Percentiles rank a stretch among this genome's conserved stretches.
Evolutionary conservation across 2,888 invertebrate genomes (phyloP).

Genomic region (Drosophila tanythrix): DNA sequence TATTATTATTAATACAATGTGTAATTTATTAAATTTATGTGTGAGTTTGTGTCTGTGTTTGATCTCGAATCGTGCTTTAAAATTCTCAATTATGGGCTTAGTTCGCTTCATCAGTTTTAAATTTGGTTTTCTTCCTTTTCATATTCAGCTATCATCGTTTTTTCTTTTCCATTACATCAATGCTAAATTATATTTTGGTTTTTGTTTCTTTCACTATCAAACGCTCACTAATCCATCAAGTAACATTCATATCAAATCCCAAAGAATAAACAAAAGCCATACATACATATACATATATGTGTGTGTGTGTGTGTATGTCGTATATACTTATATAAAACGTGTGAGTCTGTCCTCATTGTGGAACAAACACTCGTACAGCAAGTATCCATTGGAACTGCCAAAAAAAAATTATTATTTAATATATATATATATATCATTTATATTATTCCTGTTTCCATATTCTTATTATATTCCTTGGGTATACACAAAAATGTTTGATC

Average conservation of each 20-base stretch:
- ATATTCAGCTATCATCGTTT: slow-evolving; percentile 48
- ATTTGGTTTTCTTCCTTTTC: slow-evolving; percentile 15
- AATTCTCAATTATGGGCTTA: slow-evolving; percentile 68
- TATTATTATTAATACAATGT: slow-evolving; percentile 75
- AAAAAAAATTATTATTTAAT: slow-evolving; percentile 54
- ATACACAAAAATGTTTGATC: slow-evolving; percentile 44
- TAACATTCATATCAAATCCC: slow-evolving; percentile 73
- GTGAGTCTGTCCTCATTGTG: slow-evolving; percentile 36
- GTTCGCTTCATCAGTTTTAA: slow-evolving; percentile 45
- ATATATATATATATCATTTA: slow-evolving; percentile 27
- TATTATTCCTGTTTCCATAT: slow-evolving; percentile 14
- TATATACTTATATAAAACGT: slow-evolving; percentile 62
- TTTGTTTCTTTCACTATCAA: slow-evolving; percentile 39
- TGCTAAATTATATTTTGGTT: slow-evolving; percentile 52
- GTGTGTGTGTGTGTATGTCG: slow-evolving; percentile 22
- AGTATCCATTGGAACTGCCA: slow-evolving; percentile 23
- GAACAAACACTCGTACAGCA: slow-evolving; percentile 35
- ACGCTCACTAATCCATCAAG: slow-evolving; percentile 67
- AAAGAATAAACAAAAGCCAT: slow-evolving; percentile 57
- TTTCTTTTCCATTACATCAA: slow-evolving; percentile 40
- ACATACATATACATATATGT: slow-evolving; percentile 27
- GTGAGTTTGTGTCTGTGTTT: slow-evolving; percentile 46
- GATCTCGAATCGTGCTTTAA: slow-evolving; percentile 72
- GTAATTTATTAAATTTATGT: slow-evolving; percentile 75
- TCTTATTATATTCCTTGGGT: slow-evolving; percentile 42